These are phyloP conservation scores for Noctilio leporinus DNA, from an alignment of 2,113 vertebrate genomes.

Conservation along the genomic window DNA sequence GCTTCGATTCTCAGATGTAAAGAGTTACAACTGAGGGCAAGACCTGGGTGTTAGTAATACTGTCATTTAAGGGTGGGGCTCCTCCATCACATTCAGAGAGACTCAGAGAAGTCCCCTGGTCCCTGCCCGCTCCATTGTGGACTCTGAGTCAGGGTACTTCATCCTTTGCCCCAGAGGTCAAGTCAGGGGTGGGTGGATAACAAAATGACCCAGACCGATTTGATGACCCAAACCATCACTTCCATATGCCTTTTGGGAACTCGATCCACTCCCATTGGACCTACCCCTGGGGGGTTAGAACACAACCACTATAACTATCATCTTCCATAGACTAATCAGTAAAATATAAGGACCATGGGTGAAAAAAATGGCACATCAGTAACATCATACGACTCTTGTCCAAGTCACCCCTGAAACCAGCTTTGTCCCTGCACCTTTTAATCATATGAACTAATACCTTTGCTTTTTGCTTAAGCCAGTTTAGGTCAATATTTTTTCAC, in stretches of 20 bases:
- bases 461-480: not conserved
- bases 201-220: not conserved
- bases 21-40: not conserved
- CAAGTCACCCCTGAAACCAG: not conserved
- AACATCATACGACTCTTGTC: not conserved
- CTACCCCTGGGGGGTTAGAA: too few relatives aligned
- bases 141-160: not conserved
- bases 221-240: not conserved
- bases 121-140: not conserved
- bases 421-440: not conserved
- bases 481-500: not conserved
- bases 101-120: not conserved
- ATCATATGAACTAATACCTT: not conserved
- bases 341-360: not conserved
- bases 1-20: too few relatives aligned
- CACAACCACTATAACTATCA: not conserved
- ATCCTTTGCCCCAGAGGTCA: not conserved
- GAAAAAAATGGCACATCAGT: not conserved
- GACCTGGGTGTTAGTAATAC: not conserved
- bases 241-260: not conserved
- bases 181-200: not conserved
- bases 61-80: fast-evolving
- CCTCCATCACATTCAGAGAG: not conserved
- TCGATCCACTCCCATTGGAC: not conserved
- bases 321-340: not conserved